Evolutionary conservation across 2,113 vertebrate species (phyloP).

Genomic region (Silurus asotus): DNA sequence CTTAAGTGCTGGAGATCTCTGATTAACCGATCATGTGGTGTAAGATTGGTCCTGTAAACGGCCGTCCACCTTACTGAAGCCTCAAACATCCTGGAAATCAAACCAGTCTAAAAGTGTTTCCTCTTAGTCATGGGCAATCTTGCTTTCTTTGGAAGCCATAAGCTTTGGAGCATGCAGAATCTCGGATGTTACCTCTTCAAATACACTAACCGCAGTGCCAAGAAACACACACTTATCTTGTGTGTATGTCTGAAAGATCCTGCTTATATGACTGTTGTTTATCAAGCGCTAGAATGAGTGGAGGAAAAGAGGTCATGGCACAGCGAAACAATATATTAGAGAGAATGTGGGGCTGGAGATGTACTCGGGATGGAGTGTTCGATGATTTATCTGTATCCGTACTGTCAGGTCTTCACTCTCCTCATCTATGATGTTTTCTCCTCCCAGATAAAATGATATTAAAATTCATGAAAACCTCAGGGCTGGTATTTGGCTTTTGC

Average conservation of each 20-base stretch:
- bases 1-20: neutral
- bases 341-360: neutral
- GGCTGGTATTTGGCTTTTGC: neutral
- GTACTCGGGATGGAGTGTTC: neutral
- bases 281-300: neutral
- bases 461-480: neutral
- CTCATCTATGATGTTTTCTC: neutral
- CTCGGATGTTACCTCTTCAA: neutral
- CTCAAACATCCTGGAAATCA: neutral
- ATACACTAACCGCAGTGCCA: neutral
- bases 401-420: neutral
- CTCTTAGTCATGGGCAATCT: neutral
- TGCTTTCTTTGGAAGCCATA: slow-evolving; percentile 5
- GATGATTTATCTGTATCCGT: neutral
- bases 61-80: neutral
- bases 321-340: neutral
- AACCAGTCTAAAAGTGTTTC: neutral
- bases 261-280: neutral
- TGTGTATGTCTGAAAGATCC: neutral
- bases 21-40: neutral
- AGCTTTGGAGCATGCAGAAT: neutral
- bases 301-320: neutral
- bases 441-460: neutral
- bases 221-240: neutral
- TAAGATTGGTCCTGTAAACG: neutral